Evolutionary conservation across 1,140 invertebrate species (phyloP).

Genomic region (Oncopodura yosiiana): DNA sequence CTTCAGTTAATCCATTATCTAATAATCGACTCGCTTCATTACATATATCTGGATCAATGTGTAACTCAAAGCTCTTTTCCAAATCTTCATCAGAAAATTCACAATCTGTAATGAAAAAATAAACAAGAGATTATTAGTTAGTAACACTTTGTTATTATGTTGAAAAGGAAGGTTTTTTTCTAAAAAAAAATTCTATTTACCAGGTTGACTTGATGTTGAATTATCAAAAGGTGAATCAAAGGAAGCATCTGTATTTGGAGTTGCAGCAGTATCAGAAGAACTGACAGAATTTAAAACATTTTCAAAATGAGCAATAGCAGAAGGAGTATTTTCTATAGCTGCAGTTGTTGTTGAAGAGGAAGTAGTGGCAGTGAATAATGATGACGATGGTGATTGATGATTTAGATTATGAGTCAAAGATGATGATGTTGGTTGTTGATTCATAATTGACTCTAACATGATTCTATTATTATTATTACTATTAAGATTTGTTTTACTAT

Average conservation of each 20-base stretch:
- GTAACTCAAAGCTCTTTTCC: conserved; percentile 43
- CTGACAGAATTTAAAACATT: conserved; percentile 20
- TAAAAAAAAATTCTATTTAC: conserved; percentile 7
- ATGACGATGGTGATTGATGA: too few species aligned
- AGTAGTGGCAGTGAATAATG: too few species aligned
- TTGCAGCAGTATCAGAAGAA: conserved; percentile 17
- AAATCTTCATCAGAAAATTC: conserved; percentile 34
- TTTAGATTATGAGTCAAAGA: too few species aligned
- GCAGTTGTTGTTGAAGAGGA: too few species aligned
- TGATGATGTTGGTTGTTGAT: too few species aligned
- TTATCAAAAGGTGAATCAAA: conserved; percentile 32
- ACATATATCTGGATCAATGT: conserved; percentile 38
- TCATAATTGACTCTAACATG: too few species aligned
- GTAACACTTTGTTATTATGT: background rate
- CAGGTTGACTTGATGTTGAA: conserved; percentile 29
- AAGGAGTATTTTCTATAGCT: too few species aligned
- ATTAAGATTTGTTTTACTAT: too few species aligned
- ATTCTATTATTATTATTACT: too few species aligned
- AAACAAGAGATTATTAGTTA: background rate
- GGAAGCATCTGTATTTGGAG: conserved; percentile 28
- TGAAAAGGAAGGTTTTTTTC: background rate
- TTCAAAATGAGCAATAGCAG: conserved; percentile 6
- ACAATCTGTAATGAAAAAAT: conserved; percentile 24
- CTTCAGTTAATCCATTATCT: conserved; percentile 77
- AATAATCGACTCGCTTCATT: conserved; percentile 46